These are phyloP conservation scores for Cactoblastis cactorum DNA, from an alignment of 2,888 invertebrate species.

Conservation along the genomic window DNA sequence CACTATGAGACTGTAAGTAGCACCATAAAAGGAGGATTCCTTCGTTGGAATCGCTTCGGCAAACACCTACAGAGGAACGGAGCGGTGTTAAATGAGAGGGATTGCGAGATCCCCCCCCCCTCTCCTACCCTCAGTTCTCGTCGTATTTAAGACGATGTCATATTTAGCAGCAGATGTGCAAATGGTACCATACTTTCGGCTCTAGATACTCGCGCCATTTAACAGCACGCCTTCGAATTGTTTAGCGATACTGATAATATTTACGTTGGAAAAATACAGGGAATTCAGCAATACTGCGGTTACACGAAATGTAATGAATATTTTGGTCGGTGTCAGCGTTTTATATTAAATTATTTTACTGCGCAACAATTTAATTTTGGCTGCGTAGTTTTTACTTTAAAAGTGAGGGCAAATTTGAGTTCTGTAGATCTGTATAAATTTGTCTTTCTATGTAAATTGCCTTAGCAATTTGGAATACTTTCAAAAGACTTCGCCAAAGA, in stretches of 20 bases:
- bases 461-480: neutral
- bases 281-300: conserved; percentile 5
- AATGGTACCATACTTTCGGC: conserved; percentile 37
- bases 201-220: neutral
- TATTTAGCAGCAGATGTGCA: conserved; percentile 58
- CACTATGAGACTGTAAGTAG: conserved; percentile 77
- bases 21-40: conserved; percentile 75
- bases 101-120: conserved; percentile 52
- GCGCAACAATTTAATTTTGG: conserved; percentile 6
- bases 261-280: conserved; percentile 3
- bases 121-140: conserved; percentile 35
- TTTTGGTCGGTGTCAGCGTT: conserved; percentile 7
- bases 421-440: neutral
- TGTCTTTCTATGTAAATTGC: neutral
- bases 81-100: conserved; percentile 79
- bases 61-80: conserved; percentile 76
- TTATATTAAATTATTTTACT: conserved; percentile 3
- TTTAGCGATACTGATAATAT: conserved; percentile 8
- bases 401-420: neutral
- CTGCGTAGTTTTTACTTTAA: neutral
- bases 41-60: conserved; percentile 73
- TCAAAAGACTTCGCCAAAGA: neutral
- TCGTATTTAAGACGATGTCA: conserved; percentile 56
- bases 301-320: conserved; percentile 10
- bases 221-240: conserved; percentile 1